Base-by-base conservation (phyloP, 2,888 invertebrate genomes). In the Drosophila atroscutellata region DNA sequence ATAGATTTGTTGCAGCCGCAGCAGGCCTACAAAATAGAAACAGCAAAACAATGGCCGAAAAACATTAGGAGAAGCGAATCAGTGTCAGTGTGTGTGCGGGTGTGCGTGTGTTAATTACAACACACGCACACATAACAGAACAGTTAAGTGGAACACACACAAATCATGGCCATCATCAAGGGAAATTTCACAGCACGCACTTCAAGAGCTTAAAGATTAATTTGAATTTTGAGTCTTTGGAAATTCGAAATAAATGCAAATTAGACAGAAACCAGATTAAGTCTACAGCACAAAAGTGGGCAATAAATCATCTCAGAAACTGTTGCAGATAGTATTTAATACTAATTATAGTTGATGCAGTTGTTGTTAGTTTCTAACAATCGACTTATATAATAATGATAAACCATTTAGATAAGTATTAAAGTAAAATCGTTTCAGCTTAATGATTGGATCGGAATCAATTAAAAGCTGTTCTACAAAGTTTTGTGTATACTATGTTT, bases 1-100 rank as follows among this genome's bases (percentile, higher is more conserved):
- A 93, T 98, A 98, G 84, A 99, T 96, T 93, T 98, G 97, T 92
- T 99, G 98, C 66, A 99, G 94, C 83, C 98, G 95, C 80, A 98
- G 94, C 79, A 99, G 94, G 87, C 98, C 99, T 99, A 93, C 82
- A 81, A 66, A 64, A 71, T 28, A n/a, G 47, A 2, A 65, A 51
- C 26, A 56, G 34, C 39, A 18, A 8, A 15, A 42, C 42, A 42
- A 30, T 42, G 28, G 5, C 0, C 24, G 18, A 56, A 30, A 28
- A 15, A n/a, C 55, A 37, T 55, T 55, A 24, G 9, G 36, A 3
- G 3, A 54, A 34, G 0, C 52, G 20, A 37, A 54, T 28, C 18
- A 3, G 20, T 20, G 42, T n/a, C 2, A 1, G 20, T 20, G 18
- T 28, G 42, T 20, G 45, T 20, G 42, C 13, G 2, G 6, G 20